Percentiles rank a stretch among this genome's conserved stretches.
phyloP scores from a whole-genome alignment of 2,888 invertebrate species.

The Erebia palarica region DNA sequence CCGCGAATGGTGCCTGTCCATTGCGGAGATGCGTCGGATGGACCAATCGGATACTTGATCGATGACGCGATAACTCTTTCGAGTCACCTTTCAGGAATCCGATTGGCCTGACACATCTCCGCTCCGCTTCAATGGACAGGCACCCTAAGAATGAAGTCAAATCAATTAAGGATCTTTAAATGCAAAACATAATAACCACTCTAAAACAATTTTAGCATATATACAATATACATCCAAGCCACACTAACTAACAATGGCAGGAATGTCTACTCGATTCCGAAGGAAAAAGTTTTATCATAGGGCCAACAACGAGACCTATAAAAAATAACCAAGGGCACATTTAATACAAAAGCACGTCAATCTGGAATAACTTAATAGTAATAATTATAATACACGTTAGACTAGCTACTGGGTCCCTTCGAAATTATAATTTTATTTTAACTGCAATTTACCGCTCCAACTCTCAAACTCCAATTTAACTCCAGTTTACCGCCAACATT shows the following conservation, averaged over 20 bases:
- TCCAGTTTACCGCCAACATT: constrained; percentile 79
- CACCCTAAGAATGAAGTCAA: background rate
- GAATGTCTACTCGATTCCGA: constrained; percentile 59
- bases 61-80: too few relatives aligned
- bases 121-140: too few relatives aligned
- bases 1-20: too few relatives aligned
- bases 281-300: constrained; percentile 37
- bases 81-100: too few relatives aligned
- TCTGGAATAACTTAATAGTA: constrained; percentile 77
- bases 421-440: constrained; percentile 61
- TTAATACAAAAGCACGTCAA: constrained; percentile 66
- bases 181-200: constrained; percentile 23
- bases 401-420: constrained; percentile 77
- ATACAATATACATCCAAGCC: constrained; percentile 6
- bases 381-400: constrained; percentile 72
- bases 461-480: too few relatives aligned
- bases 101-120: too few relatives aligned
- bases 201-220: constrained; percentile 14
- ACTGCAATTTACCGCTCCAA: too few relatives aligned
- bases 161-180: constrained; percentile 20
- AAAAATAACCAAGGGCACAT: constrained; percentile 37
- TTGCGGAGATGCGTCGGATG: too few relatives aligned
- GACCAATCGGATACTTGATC: too few relatives aligned
- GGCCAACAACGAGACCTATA: constrained; percentile 17
- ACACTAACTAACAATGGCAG: constrained; percentile 45